phyloP scores from a whole-genome alignment of 2,113 vertebrate genomes.

The Hippocampus comes region DNA sequence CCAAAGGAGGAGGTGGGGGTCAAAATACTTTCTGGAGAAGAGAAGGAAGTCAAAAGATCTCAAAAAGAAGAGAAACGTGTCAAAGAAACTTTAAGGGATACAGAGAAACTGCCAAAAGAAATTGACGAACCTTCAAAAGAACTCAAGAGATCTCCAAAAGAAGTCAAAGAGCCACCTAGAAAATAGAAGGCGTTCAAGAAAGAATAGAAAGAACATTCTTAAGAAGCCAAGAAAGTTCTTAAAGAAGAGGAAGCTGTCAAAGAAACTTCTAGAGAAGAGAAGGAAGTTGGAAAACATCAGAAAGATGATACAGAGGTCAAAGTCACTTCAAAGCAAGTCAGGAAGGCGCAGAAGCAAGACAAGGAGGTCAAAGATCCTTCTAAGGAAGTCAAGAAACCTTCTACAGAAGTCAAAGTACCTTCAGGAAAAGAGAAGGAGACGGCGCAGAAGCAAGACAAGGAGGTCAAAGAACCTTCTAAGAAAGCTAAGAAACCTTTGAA shows the following conservation, averaged over 20 bases:
- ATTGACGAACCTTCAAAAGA: neutral
- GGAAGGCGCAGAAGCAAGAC: neutral
- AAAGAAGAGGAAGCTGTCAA: neutral
- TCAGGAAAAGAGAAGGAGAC: too few species aligned
- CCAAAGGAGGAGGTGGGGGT: neutral
- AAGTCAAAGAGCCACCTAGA: neutral
- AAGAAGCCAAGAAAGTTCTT: neutral
- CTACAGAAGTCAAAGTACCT: too few species aligned
- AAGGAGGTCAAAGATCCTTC: neutral
- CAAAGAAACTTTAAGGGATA: neutral
- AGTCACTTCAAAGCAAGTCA: neutral
- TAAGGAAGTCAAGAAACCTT: too few species aligned
- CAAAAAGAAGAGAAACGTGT: neutral
- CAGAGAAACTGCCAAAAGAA: neutral
- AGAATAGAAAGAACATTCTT: neutral
- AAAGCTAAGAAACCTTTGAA: too few species aligned
- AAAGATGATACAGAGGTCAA: neutral
- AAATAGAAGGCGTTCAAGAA: neutral
- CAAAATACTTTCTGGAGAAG: slow-evolving; percentile 1
- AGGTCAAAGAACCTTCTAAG: neutral
- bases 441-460: neutral
- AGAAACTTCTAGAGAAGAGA: neutral
- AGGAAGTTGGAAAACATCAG: neutral
- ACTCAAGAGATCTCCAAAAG: neutral
- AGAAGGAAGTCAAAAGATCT: neutral